Conservation (phyloP, 2,888 invertebrate genomes). For the Drosophila leonis region DNA sequence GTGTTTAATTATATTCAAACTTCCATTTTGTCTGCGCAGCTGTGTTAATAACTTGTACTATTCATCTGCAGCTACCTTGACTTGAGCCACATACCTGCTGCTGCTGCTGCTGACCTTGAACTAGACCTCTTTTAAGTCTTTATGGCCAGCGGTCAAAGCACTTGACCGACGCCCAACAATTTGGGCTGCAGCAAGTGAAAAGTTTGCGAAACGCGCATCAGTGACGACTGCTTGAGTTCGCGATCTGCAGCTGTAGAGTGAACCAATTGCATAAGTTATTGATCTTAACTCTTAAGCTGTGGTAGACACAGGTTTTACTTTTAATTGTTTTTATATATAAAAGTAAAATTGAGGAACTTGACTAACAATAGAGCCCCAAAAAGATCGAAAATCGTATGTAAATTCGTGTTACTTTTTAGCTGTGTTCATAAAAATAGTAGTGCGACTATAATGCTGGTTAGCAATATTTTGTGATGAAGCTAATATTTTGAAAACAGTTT, state of each 20-base stretch:
- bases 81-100: background rate
- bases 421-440: too few species aligned
- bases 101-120: slow-evolving; percentile 9
- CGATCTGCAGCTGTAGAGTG: background rate
- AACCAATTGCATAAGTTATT: too few species aligned
- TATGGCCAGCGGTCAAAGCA: background rate
- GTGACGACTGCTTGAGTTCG: background rate
- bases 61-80: background rate
- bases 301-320: too few species aligned
- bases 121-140: slow-evolving; percentile 15
- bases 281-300: too few species aligned
- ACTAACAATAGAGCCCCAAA: too few species aligned
- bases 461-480: too few species aligned
- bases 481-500: too few species aligned
- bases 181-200: background rate
- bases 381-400: too few species aligned
- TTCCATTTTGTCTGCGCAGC: slow-evolving; percentile 4
- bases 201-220: background rate
- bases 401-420: too few species aligned
- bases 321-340: too few species aligned
- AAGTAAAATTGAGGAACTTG: too few species aligned
- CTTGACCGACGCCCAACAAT: slow-evolving; percentile 2
- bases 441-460: too few species aligned
- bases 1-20: slow-evolving; percentile 26
- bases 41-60: slow-evolving; percentile 7